Evolutionary conservation across 2,888 invertebrate genomes (phyloP), one percentile per base, ranked within the genome.

Genomic region (Philopedon plagiatum): DNA sequence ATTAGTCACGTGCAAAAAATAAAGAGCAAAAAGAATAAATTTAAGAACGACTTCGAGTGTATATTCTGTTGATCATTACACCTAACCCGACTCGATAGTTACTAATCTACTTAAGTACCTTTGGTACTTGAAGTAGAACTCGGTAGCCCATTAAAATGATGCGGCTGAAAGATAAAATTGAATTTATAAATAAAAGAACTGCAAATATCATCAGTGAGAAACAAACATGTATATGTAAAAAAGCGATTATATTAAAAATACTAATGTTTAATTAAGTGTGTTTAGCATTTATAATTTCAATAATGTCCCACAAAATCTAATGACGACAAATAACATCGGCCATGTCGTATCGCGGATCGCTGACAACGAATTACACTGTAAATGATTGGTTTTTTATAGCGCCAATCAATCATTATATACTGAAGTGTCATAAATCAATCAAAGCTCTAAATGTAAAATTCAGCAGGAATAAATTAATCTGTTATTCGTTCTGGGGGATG

Each of bases 291-390:
- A 57, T 37, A 57, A 57, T 18, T 34, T 19, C 0, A 2, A 5
- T 34, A 32, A 37, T 57, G 8, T 7, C 18, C n/a, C 44, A 26
- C 44, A 13, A 46, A 61, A 46, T 46, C 61, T 46, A 46, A 32
- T 61, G 29, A 11, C 19, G 58, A 58, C 13, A 26, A 23, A 39
- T 39, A 58, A 39, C 41, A 57, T 29, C 61, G 46, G n/a, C 41
- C 26, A 32, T 32, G 61, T 19, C 44, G 5, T 32, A 32, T 19
- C 46, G 26, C 37, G 39, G 51, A 51, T 62, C 63, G 46, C 19
- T 64, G 70, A 70, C 70, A 70, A 57, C 44, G 51, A 57, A 63
- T 70, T 70, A 70, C 71, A 58, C 58, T 71, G 71, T 71, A 60
- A 64, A 64, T 34, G 44, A 65, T 71, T 51, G 58, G 64, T 66